Base-by-base conservation (phyloP, 2,888 invertebrate genomes). In the Eupithecia exiguata region DNA sequence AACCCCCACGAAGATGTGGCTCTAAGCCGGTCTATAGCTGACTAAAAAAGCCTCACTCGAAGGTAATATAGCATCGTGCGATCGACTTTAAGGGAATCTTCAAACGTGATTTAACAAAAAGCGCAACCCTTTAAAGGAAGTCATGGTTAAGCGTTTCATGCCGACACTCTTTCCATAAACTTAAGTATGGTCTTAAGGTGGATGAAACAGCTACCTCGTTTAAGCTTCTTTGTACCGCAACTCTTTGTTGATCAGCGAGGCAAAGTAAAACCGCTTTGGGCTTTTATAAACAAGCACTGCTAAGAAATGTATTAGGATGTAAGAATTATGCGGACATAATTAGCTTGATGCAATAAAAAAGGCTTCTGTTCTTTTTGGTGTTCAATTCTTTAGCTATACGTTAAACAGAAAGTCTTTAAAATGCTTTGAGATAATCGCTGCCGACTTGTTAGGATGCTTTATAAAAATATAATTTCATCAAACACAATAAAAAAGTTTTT, bases 41-140 rank as follows among this genome's bases (percentile, higher is more conserved):
- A 83, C 82, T 84, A 89, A 90, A 92, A 91, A 92, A 89, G 82
- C 82, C 79, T 83, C 83, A 86, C 85, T 84, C 86, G 84, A 82
- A n/a, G 82, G 87, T 86, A 87, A 88, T 89, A 90, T 89, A 86
- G 86, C 88, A 88, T 87, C 86, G 86, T 84, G 88, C 89, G 87
- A 91, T 90, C 88, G 87, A 86, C 87, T 89, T 78, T 84, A 87
- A 87, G 83, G 85, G 84, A 86, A 82, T 84, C 88, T 87, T 86
- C 86, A 90, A 89, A 84, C 87, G 88, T 91, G 91, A 90, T 92
- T 88, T 89, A 85, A 93, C 89, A 94, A 92, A 93, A 94, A 93
- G 89, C 87, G 89, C 93, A 94, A 93, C 92, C 93, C 93, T 93
- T 94, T 93, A 90, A 90, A 88, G 88, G 88, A 89, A 92, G 91